These are phyloP conservation scores for Acrobasis repandana DNA, from an alignment of 2,888 invertebrate genomes.

Conservation along the genomic window DNA sequence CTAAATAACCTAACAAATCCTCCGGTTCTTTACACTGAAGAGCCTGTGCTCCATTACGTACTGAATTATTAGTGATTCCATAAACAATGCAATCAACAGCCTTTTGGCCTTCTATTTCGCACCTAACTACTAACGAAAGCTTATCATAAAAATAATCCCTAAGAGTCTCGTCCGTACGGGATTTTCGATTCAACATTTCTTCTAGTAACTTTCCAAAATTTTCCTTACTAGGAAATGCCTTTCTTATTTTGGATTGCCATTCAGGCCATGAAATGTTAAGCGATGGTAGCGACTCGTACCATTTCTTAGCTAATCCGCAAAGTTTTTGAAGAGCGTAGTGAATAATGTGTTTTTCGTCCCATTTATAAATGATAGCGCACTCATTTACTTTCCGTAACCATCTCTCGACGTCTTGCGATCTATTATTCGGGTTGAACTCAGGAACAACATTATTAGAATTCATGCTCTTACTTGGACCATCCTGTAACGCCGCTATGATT, in stretches of 20 bases:
- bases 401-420: constrained; percentile 25
- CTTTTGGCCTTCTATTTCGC: constrained; percentile 2
- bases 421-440: constrained; percentile 29
- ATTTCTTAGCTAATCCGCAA: constrained; percentile 32
- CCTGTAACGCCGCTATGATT: neutral
- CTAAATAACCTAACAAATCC: constrained; percentile 4
- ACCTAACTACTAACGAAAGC: constrained; percentile 27
- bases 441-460: constrained; percentile 25
- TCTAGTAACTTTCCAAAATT: constrained; percentile 33
- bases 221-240: constrained; percentile 32
- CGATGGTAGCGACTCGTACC: constrained; percentile 30
- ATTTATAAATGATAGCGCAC: constrained; percentile 29
- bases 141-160: constrained; percentile 23
- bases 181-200: constrained; percentile 31
- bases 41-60: constrained; percentile 10
- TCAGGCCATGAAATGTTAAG: constrained; percentile 31
- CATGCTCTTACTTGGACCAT: neutral
- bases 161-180: constrained; percentile 25
- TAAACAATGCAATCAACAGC: constrained; percentile 10
- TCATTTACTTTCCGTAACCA: constrained; percentile 35
- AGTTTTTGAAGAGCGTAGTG: constrained; percentile 33
- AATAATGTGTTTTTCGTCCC: constrained; percentile 21
- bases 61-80: constrained; percentile 1
- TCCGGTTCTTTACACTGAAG: neutral
- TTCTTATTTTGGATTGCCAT: constrained; percentile 33